phyloP scores from a whole-genome alignment of 2,888 invertebrate species.

The Scaeva pyrastri region DNA sequence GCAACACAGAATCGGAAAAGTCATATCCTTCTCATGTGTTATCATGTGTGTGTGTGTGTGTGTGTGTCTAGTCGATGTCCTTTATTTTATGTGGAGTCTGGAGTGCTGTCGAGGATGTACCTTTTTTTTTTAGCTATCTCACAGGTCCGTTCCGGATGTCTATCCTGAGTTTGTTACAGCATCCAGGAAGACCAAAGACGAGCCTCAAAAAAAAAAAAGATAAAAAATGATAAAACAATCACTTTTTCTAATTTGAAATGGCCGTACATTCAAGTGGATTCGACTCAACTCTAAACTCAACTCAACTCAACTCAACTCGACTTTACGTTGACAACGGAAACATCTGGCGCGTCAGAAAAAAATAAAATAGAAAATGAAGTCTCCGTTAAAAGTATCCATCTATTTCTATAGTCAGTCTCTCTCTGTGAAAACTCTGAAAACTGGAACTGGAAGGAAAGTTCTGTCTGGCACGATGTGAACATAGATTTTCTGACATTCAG shows the following conservation, averaged over 20 bases:
- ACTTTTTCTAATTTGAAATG: constrained; percentile 44
- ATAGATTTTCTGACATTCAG: constrained; percentile 26
- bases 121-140: constrained; percentile 42
- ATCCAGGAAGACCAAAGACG: neutral
- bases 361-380: constrained; percentile 18
- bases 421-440: no score
- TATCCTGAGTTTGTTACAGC: constrained; percentile 42
- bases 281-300: constrained; percentile 22
- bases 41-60: neutral
- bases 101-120: constrained; percentile 12
- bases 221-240: constrained; percentile 37
- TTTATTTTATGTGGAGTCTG: neutral
- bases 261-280: constrained; percentile 41
- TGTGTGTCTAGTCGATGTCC: constrained; percentile 2
- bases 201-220: constrained; percentile 24
- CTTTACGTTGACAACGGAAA: constrained; percentile 13
- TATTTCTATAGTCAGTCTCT: neutral
- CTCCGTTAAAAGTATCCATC: neutral
- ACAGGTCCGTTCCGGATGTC: constrained; percentile 50
- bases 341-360: constrained; percentile 29
- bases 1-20: constrained; percentile 42
- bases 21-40: constrained; percentile 33
- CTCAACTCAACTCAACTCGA: constrained; percentile 1
- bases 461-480: constrained; percentile 39
- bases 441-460: constrained; percentile 23